phyloP scores from a whole-genome alignment of 2,888 invertebrate genomes.

The Oxytorus armatus region DNA sequence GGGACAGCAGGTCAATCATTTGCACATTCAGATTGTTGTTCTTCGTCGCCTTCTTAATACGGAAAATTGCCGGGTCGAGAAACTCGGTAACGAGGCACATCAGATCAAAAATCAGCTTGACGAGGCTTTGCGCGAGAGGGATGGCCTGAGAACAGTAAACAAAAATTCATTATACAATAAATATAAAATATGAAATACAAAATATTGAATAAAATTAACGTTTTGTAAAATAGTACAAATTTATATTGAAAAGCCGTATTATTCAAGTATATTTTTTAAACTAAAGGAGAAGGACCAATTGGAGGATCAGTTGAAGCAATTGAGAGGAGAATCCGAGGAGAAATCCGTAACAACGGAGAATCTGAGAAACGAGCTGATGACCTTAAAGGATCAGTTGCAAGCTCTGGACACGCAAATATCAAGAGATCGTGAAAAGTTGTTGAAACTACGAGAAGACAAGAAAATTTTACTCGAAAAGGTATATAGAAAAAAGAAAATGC shows the following conservation, averaged over 20 bases:
- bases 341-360: constrained; percentile 77
- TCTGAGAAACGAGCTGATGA: constrained; percentile 79
- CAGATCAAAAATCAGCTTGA: constrained; percentile 84
- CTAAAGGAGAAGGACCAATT: constrained; percentile 78
- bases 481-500: neutral
- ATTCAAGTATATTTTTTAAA: neutral
- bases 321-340: constrained; percentile 75
- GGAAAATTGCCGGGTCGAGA: constrained; percentile 86
- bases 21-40: constrained; percentile 87
- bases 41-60: constrained; percentile 87
- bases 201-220: too few species aligned
- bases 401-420: constrained; percentile 79
- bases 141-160: constrained; percentile 81
- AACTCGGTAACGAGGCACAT: constrained; percentile 85
- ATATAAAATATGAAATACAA: neutral
- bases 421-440: constrained; percentile 81
- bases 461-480: constrained; percentile 81
- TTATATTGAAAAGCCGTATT: too few species aligned
- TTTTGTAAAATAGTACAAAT: too few species aligned
- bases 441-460: constrained; percentile 81
- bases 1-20: constrained; percentile 84
- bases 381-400: constrained; percentile 75
- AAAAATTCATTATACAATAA: constrained; percentile 43
- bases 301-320: constrained; percentile 71
- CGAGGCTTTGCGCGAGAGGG: constrained; percentile 85